A percentile compares a stretch with the other conserved stretches of the same genome.
These are phyloP conservation scores for Athalia rosae DNA, from an alignment of 2,888 invertebrate genomes.

Conservation along the genomic window DNA sequence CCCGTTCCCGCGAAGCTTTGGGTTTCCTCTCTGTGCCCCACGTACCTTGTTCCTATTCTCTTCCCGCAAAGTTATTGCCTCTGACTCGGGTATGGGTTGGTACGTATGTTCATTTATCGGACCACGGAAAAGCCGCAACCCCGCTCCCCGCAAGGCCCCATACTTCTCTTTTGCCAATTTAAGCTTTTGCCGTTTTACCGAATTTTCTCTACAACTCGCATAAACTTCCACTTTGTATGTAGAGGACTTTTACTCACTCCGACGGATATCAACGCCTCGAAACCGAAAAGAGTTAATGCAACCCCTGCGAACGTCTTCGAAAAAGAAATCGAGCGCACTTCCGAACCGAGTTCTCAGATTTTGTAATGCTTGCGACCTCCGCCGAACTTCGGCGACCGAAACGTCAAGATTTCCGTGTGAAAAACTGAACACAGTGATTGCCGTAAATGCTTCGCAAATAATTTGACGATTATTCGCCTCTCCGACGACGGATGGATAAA, in stretches of 20 bases:
- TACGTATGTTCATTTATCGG: slow-evolving; percentile 35
- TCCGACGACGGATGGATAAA: too few relatives aligned
- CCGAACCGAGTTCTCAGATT: too few relatives aligned
- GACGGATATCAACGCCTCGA: too few relatives aligned
- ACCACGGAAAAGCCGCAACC: slow-evolving; percentile 8
- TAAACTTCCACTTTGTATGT: neutral
- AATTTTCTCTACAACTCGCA: neutral
- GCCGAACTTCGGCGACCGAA: too few relatives aligned
- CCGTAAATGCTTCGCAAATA: too few relatives aligned
- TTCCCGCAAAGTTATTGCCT: slow-evolving; percentile 23
- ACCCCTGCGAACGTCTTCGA: too few relatives aligned
- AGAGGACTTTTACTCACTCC: neutral
- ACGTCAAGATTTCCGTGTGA: too few relatives aligned
- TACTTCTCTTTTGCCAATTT: slow-evolving; percentile 34
- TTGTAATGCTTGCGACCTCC: too few relatives aligned
- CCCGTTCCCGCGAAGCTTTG: neutral
- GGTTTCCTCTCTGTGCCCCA: neutral
- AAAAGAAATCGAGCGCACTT: too few relatives aligned
- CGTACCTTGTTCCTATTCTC: slow-evolving; percentile 22
- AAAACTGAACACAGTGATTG: too few relatives aligned
- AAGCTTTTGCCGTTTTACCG: slow-evolving; percentile 30
- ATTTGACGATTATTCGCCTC: too few relatives aligned
- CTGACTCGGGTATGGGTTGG: neutral
- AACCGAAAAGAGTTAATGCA: too few relatives aligned
- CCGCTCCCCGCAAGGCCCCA: neutral